phyloP scores from a whole-genome alignment of 2,888 invertebrate species.

The Ceratothoa steindachneri region DNA sequence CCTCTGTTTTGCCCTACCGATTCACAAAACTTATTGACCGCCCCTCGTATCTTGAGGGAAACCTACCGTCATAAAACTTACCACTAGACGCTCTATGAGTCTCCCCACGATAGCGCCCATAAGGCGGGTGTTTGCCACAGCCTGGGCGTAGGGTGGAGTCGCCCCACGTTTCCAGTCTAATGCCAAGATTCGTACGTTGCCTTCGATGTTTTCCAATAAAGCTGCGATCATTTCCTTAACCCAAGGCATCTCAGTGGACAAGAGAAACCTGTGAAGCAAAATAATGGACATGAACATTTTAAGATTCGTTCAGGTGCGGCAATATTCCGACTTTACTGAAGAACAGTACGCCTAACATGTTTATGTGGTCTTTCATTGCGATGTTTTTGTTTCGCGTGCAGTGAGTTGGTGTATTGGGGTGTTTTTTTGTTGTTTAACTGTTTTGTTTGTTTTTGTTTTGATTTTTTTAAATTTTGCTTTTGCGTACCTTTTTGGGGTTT shows the following conservation, averaged over 20 bases:
- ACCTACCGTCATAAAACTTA: neutral
- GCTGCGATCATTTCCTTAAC: slow-evolving; percentile 19
- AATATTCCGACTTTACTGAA: neutral
- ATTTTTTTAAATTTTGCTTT: no score
- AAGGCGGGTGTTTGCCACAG: slow-evolving; percentile 82
- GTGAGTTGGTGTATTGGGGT: no score
- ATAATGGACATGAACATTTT: neutral
- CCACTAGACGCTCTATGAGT: slow-evolving; percentile 50
- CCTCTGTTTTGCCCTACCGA: no score
- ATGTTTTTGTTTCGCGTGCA: neutral
- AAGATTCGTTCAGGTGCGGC: no score
- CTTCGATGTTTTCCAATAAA: slow-evolving; percentile 10
- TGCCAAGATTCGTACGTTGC: slow-evolving; percentile 59
- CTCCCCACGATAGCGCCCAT: slow-evolving; percentile 54
- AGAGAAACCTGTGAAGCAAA: slow-evolving; percentile 28
- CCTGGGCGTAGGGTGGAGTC: slow-evolving; percentile 82
- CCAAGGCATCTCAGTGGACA: slow-evolving; percentile 27
- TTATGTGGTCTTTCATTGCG: neutral
- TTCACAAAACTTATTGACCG: no score
- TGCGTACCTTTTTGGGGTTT: no score
- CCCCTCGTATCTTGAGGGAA: no score
- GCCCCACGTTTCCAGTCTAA: slow-evolving; percentile 82
- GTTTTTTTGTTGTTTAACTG: no score
- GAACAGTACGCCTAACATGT: neutral
- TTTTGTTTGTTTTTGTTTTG: no score